A percentile compares a stretch with the other conserved stretches of the same genome.
Evolutionary conservation across 2,113 vertebrate species (phyloP).

Genomic region (Nycticorax nycticorax): DNA sequence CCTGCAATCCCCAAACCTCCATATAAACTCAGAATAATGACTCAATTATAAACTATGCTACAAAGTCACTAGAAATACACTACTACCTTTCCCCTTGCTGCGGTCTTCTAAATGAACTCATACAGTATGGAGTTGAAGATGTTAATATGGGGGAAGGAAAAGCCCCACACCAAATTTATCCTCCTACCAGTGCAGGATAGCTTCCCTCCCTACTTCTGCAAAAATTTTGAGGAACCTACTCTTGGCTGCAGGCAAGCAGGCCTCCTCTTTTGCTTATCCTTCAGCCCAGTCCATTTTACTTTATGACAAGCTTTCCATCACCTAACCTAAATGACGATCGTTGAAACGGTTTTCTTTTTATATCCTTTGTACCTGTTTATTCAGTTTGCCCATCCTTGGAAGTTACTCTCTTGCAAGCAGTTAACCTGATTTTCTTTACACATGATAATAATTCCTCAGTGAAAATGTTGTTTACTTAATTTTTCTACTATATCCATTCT

Average conservation of each 20-base stretch:
- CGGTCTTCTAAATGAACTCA: not conserved
- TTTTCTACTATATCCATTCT: not conserved
- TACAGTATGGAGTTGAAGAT: not conserved
- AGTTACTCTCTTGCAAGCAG: not conserved
- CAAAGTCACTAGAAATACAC: not conserved
- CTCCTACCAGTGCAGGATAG: not conserved
- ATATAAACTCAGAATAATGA: conserved; percentile 24
- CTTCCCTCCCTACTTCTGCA: not conserved
- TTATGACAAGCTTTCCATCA: not conserved
- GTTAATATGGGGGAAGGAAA: not conserved
- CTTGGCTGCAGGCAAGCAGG: not conserved
- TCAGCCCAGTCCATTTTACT: not conserved
- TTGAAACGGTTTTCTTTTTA: not conserved
- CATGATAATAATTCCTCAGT: not conserved
- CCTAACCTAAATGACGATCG: not conserved
- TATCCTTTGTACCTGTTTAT: not conserved
- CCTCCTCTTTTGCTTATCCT: not conserved
- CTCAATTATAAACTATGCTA: not conserved
- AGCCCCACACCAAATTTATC: not conserved
- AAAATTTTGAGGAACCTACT: not conserved
- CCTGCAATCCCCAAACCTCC: not conserved
- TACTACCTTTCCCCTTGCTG: not conserved
- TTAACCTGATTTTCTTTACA: not conserved
- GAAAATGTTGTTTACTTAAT: not conserved
- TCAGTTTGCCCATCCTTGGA: not conserved